These are phyloP conservation scores for Nilaparvata lugens DNA, from an alignment of 1,140 invertebrate genomes.

Conservation along the genomic window DNA sequence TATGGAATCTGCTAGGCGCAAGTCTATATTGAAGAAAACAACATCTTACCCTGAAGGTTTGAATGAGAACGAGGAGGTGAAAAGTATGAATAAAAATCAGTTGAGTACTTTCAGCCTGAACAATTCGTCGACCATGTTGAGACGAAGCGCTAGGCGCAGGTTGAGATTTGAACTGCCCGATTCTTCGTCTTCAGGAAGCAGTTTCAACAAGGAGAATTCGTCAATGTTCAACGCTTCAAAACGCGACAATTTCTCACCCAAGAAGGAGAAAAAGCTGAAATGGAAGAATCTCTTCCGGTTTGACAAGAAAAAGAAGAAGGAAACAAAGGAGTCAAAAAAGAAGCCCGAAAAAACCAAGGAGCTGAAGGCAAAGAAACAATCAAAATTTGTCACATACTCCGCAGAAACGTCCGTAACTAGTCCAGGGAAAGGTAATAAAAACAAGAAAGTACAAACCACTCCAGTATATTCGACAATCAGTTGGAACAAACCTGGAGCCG, in stretches of 20 bases:
- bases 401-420: not conserved
- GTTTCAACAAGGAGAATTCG: slow-evolving; percentile 18
- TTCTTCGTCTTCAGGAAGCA: slow-evolving; percentile 9
- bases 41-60: not conserved
- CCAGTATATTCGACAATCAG: slow-evolving; percentile 9
- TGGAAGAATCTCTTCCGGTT: slow-evolving; percentile 8
- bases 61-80: not conserved
- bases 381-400: slow-evolving; percentile 4
- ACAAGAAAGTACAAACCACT: not conserved
- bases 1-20: not conserved
- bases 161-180: slow-evolving; percentile 27
- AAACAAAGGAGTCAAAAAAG: not conserved
- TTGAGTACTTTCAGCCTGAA: slow-evolving; percentile 3
- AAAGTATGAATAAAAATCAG: not conserved
- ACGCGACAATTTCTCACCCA: not conserved
- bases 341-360: slow-evolving; percentile 3
- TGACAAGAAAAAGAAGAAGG: slow-evolving; percentile 3
- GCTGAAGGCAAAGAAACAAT: not conserved
- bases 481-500: slow-evolving; percentile 8
- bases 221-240: slow-evolving; percentile 3
- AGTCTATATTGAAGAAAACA: slow-evolving; percentile 12
- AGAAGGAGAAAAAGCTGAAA: slow-evolving; percentile 19
- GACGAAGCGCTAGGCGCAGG: slow-evolving; percentile 18
- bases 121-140: slow-evolving; percentile 9
- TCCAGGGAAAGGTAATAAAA: slow-evolving; percentile 1